phyloP scores from a whole-genome alignment of 2,113 vertebrate species.

The Platysteira castanea region DNA sequence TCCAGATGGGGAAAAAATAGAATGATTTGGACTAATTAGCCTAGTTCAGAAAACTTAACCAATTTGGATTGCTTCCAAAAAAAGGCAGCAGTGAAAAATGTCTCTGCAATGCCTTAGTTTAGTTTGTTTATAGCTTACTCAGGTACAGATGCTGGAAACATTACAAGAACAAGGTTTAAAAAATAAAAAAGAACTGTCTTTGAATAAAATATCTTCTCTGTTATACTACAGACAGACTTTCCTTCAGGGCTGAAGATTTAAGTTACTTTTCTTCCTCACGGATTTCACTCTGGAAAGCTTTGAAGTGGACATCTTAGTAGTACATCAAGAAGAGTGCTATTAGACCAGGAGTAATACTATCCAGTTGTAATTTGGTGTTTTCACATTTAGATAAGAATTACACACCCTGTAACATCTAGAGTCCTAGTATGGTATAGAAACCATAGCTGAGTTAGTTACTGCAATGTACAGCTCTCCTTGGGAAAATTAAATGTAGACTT shows the following conservation, averaged over 20 bases:
- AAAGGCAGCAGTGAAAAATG: conserved; percentile 29
- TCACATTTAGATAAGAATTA: neutral
- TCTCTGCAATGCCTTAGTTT: neutral
- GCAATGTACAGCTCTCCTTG: neutral
- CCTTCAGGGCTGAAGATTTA: neutral
- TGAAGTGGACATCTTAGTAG: neutral
- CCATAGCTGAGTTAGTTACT: neutral
- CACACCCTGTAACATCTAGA: neutral
- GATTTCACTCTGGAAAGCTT: neutral
- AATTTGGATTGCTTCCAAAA: neutral
- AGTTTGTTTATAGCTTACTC: neutral
- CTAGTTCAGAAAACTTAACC: conserved; percentile 2
- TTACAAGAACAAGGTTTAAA: neutral
- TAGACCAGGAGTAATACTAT: neutral
- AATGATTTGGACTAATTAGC: conserved; percentile 16
- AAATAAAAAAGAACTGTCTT: neutral
- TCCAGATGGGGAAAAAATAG: neutral
- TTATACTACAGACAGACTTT: neutral
- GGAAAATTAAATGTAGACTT: neutral
- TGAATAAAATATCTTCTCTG: neutral
- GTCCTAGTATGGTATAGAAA: neutral
- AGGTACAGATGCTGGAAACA: neutral
- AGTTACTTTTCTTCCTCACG: neutral
- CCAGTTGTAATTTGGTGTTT: neutral
- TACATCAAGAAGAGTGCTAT: neutral